phyloP scores from a whole-genome alignment of 1,140 invertebrate species.

The Aphelinus atriplicis region DNA sequence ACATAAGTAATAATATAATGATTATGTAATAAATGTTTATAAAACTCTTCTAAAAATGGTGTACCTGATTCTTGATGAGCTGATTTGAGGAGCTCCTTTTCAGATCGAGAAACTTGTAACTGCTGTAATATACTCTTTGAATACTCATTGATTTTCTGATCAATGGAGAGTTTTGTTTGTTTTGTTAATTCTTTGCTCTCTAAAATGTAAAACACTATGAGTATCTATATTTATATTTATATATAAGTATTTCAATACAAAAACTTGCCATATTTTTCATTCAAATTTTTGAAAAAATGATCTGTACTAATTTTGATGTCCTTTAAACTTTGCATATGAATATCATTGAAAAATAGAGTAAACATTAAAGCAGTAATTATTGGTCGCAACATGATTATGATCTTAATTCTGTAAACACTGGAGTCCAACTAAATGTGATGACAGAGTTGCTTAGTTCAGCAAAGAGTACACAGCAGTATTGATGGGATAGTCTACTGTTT shows the following conservation, averaged over 20 bases:
- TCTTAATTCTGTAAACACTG: constrained; percentile 14
- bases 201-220: constrained; percentile 14
- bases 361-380: constrained; percentile 38
- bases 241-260: neutral
- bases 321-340: constrained; percentile 8
- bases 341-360: constrained; percentile 26
- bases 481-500: no score
- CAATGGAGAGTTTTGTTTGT: constrained; percentile 17
- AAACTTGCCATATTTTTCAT: constrained; percentile 39
- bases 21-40: constrained; percentile 1
- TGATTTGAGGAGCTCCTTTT: constrained; percentile 3
- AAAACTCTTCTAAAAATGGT: neutral
- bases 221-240: neutral
- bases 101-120: neutral
- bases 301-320: constrained; percentile 33
- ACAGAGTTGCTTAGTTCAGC: no score
- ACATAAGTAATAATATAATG: constrained; percentile 3
- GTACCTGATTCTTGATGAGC: constrained; percentile 8
- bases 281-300: constrained; percentile 42
- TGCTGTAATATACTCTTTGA: constrained; percentile 21
- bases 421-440: constrained; percentile 7
- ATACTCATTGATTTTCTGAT: constrained; percentile 40
- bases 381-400: neutral
- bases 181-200: constrained; percentile 2
- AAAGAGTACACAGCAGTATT: no score